Evolutionary conservation across 2,888 invertebrate species (phyloP).

Genomic region (Pediacus dermestoides): DNA sequence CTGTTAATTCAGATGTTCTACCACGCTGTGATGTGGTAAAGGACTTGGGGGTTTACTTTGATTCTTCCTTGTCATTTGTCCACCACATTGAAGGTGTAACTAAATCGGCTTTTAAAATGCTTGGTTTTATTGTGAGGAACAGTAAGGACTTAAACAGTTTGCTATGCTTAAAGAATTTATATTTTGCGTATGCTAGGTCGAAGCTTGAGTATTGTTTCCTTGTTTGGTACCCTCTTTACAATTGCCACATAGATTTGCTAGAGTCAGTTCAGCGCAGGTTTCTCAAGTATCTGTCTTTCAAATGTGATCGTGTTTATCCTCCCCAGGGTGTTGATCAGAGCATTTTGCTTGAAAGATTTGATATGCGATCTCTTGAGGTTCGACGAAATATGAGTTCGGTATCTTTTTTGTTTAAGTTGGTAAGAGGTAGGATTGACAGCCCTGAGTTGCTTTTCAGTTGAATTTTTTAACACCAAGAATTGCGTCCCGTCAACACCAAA

Average conservation of each 20-base stretch:
- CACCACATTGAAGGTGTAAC: background rate
- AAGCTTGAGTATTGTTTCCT: slow-evolving; percentile 6
- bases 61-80: slow-evolving; percentile 1
- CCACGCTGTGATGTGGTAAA: background rate
- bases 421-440: slow-evolving; percentile 2
- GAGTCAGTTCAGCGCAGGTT: slow-evolving; percentile 4
- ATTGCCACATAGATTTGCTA: background rate
- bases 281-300: slow-evolving; percentile 3
- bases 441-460: slow-evolving; percentile 3
- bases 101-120: background rate
- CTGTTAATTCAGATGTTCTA: background rate
- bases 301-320: slow-evolving; percentile 3
- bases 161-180: background rate
- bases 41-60: slow-evolving; percentile 8
- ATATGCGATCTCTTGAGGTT: background rate
- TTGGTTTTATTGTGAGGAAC: slow-evolving; percentile 7
- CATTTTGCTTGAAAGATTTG: background rate
- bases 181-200: background rate
- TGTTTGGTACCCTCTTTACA: slow-evolving; percentile 5
- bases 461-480: no score
- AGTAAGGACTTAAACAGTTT: background rate
- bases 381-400: background rate
- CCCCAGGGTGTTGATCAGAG: background rate
- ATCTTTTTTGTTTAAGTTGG: slow-evolving; percentile 5
- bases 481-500: no score